Evolutionary conservation across 2,113 vertebrate species (phyloP).

Genomic region (Thryonomys swinderianus): DNA sequence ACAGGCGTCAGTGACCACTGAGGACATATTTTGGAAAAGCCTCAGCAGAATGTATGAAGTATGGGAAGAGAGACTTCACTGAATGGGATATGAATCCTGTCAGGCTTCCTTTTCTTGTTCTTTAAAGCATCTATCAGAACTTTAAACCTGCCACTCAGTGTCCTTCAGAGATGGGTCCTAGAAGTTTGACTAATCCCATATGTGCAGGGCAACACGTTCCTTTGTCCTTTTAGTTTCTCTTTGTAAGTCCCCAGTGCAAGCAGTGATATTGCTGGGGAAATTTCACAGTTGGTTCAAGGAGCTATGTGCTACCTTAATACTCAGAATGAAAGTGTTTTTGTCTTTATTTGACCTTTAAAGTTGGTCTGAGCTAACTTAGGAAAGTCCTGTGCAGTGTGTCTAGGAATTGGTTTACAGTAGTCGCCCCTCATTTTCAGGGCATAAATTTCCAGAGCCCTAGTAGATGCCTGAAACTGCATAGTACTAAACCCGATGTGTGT

Average conservation of each 20-base stretch:
- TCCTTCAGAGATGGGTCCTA: neutral
- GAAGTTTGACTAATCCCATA: neutral
- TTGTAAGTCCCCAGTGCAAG: neutral
- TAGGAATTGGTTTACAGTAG: conserved; percentile 56
- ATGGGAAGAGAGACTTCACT: neutral
- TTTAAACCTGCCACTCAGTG: neutral
- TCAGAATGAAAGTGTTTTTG: conserved; percentile 71
- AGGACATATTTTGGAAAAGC: neutral
- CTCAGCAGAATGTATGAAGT: neutral
- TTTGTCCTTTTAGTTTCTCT: neutral
- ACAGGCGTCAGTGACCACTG: neutral
- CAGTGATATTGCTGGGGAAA: conserved; percentile 20
- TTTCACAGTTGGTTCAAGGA: conserved; percentile 37
- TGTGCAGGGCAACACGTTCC: neutral
- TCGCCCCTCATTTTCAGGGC: neutral
- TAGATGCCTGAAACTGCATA: too few relatives aligned
- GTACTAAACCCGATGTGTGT: neutral
- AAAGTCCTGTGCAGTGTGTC: conserved; percentile 68
- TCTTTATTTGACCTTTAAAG: conserved; percentile 69
- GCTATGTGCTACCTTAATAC: neutral
- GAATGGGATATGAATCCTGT: neutral
- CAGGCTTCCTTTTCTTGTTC: neutral
- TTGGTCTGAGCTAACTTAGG: conserved; percentile 65
- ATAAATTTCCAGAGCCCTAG: neutral
- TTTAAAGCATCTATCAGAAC: neutral